phyloP scores from a whole-genome alignment of 2,888 invertebrate species.

The Drosophila mimica region DNA sequence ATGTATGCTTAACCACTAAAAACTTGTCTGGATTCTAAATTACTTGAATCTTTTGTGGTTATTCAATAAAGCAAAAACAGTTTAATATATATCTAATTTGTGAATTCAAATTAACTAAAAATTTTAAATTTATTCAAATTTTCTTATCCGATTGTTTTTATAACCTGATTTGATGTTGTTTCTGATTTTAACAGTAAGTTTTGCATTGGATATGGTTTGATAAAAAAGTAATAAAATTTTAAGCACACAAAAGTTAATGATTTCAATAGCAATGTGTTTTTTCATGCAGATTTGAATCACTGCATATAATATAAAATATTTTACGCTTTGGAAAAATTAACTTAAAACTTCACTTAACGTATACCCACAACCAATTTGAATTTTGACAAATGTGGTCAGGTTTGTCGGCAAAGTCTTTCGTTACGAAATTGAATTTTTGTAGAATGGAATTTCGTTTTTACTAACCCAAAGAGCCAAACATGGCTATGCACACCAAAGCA shows the following conservation, averaged over 20 bases:
- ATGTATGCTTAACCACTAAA: not conserved
- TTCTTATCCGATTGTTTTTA: not conserved
- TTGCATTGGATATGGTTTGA: not conserved
- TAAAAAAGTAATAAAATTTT: not conserved
- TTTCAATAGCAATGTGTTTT: not conserved
- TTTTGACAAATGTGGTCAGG: conserved; percentile 27
- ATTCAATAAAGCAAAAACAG: not conserved
- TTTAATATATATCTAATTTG: not conserved
- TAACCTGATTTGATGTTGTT: not conserved
- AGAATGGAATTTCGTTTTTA: conserved; percentile 44
- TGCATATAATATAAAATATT: not conserved
- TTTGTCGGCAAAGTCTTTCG: conserved; percentile 56
- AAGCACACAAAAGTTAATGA: not conserved
- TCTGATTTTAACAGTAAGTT: not conserved
- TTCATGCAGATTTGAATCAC: not conserved
- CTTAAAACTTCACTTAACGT: conserved; percentile 13
- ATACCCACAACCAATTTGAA: conserved; percentile 28
- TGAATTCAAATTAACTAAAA: not conserved
- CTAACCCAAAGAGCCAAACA: conserved; percentile 83
- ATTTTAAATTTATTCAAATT: not conserved
- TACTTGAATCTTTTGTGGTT: not conserved
- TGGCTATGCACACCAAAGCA: conserved; percentile 80
- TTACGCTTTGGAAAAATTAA: not conserved
- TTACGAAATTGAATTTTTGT: conserved; percentile 46
- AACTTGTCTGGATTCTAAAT: not conserved